Evolutionary conservation across 2,888 invertebrate species (phyloP).

Genomic region (Zaprionus lineosus): DNA sequence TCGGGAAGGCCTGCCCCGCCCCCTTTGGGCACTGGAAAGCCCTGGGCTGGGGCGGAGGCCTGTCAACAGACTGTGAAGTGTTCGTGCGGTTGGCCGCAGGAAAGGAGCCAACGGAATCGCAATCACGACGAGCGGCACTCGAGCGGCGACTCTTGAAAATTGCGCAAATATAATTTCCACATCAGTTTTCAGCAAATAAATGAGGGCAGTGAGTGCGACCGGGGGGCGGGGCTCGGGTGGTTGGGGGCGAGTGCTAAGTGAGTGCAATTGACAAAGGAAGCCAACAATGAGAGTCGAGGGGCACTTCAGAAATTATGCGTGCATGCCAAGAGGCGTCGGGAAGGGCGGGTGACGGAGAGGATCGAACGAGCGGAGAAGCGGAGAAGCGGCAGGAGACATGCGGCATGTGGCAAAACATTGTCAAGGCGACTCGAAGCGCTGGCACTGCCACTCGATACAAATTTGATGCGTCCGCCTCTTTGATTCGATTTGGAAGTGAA

Average conservation of each 20-base stretch:
- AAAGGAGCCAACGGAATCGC: constrained; percentile 11
- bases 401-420: constrained; percentile 19
- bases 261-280: constrained; percentile 75
- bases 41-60: background rate
- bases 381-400: background rate
- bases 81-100: constrained; percentile 62
- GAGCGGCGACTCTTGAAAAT: constrained; percentile 47
- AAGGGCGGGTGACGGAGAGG: background rate
- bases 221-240: background rate
- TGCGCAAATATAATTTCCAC: constrained; percentile 78
- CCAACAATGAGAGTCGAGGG: constrained; percentile 58
- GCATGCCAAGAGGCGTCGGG: constrained; percentile 37
- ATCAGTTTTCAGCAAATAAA: constrained; percentile 59
- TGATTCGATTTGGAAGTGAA: constrained; percentile 41
- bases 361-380: background rate
- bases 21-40: too few relatives aligned
- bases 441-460: constrained; percentile 36
- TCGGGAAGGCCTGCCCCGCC: too few relatives aligned
- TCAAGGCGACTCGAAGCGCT: constrained; percentile 32
- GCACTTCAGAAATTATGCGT: constrained; percentile 73
- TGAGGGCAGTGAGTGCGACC: constrained; percentile 51
- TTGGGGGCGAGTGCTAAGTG: constrained; percentile 54
- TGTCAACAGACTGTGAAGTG: constrained; percentile 56
- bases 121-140: constrained; percentile 37
- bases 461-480: constrained; percentile 53